These are phyloP conservation scores for Tupaia tana DNA, from an alignment of 2,113 vertebrate genomes.

Conservation along the genomic window DNA sequence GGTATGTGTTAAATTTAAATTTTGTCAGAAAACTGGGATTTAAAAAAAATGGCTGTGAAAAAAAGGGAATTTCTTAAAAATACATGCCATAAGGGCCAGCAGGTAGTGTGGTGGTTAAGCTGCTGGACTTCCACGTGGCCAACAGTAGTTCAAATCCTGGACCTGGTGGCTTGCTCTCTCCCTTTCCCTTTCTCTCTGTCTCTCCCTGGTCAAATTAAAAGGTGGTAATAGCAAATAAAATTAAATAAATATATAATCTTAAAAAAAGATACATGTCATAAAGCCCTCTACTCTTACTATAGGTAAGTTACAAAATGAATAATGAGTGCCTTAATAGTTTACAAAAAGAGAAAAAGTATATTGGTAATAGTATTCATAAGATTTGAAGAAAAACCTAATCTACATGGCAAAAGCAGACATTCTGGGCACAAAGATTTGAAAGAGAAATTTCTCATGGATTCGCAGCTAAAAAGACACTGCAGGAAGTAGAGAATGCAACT, in stretches of 20 bases:
- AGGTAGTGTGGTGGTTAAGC: too few relatives aligned
- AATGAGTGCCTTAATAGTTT: background rate
- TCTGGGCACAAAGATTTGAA: slow-evolving; percentile 29
- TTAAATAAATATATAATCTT: background rate
- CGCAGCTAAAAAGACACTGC: background rate
- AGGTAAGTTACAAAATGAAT: background rate
- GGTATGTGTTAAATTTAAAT: background rate
- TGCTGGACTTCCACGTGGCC: too few relatives aligned
- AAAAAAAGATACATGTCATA: slow-evolving; percentile 18
- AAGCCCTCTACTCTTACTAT: background rate
- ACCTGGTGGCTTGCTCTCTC: too few relatives aligned
- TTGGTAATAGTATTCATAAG: background rate
- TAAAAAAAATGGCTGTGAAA: background rate
- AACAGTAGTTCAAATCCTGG: too few relatives aligned
- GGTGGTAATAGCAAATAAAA: too few relatives aligned
- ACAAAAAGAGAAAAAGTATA: background rate
- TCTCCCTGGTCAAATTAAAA: too few relatives aligned
- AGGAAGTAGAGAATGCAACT: background rate
- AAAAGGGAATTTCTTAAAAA: slow-evolving; percentile 44
- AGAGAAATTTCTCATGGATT: slow-evolving; percentile 5
- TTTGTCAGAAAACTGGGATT: background rate
- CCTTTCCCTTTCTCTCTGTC: too few relatives aligned
- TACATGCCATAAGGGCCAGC: background rate
- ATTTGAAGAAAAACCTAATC: background rate
- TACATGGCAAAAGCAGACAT: background rate